A percentile compares a stretch with the other conserved stretches of the same genome.
phyloP scores from a whole-genome alignment of 2,888 invertebrate species.

The Hydrotaea cyrtoneurina region DNA sequence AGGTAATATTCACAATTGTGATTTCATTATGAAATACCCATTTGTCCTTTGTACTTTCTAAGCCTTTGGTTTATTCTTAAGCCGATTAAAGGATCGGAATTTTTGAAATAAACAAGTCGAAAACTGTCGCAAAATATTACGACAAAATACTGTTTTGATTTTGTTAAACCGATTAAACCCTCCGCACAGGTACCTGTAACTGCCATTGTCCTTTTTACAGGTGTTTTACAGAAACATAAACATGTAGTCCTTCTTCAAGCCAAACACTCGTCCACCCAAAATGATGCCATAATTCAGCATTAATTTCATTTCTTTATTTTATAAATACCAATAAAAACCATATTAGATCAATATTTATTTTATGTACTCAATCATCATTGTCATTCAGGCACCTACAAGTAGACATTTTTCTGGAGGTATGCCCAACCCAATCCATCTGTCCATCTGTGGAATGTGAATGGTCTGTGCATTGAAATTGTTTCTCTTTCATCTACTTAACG shows the following conservation, averaged over 20 bases:
- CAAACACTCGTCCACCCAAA: neutral
- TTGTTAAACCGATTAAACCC: neutral
- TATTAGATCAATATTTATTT: conserved; percentile 52
- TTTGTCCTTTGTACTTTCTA: neutral
- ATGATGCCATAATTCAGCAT: conserved; percentile 17
- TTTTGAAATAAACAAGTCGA: no score
- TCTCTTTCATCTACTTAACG: conserved; percentile 44
- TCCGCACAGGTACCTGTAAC: neutral
- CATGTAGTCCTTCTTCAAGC: neutral
- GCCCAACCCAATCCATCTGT: conserved; percentile 54
- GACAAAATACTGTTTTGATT: no score
- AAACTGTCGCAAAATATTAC: no score
- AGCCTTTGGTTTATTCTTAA: neutral
- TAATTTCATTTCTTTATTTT: conserved; percentile 8
- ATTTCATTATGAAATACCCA: no score
- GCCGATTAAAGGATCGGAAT: neutral
- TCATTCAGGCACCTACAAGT: conserved; percentile 3
- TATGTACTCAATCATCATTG: conserved; percentile 40
- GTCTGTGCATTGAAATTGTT: conserved; percentile 17
- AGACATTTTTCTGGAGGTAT: neutral
- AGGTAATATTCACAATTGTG: no score
- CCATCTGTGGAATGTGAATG: conserved; percentile 31
- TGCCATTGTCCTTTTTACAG: conserved; percentile 4
- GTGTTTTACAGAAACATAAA: neutral
- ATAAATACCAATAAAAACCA: conserved; percentile 42